Base-by-base conservation (phyloP, 2,113 vertebrate genomes). In the Progne subis region DNA sequence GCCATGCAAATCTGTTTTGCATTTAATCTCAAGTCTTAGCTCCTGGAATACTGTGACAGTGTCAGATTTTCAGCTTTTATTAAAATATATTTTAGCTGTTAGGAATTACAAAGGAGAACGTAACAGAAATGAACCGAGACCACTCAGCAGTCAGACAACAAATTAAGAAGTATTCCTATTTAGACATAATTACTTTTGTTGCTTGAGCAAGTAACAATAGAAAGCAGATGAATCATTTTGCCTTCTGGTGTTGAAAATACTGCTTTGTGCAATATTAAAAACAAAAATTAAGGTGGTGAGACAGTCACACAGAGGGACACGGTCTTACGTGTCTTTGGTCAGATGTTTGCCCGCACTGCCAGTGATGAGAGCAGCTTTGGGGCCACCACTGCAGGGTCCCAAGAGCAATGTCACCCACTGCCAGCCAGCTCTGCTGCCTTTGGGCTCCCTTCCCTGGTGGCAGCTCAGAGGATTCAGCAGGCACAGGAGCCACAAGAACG, bases 271-370 rank as follows among this genome's bases (percentile, higher is more conserved):
- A 18, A 8, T 5, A 61, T 17, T n/a, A 53, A 47, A 86, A 77
- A 32, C 34, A 32, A 44, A n/a, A n/a, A 50, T 13, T 3, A 16
- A 59, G 25, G 23, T 4, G 52, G 31, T 1, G 68, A 77, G 46
- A 29, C 12, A 57, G 55, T 18, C 1, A 0, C n/a, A 21, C 3
- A 67, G 75, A 79, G 60, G 29, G 47, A 23, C 4, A 5, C 0
- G 4, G 39, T 23, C 18, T 28, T 4, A 3, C 2, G 2, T 32
- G 21, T 7, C 39, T 59, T 8, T 26, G 59, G 49, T 11, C 1
- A 2, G 49, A 43, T 4, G 10, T 23, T 46, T n/a, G 25, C 49
- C 65, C 18, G 31, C 2, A 3, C 18, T 43, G 46, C 20, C 44
- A 50, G 14, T 0, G 12, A 56, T 8, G 11, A 26, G 55, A 26